Conservation (phyloP, 2,888 invertebrate species). For the Dynastes grantii region DNA sequence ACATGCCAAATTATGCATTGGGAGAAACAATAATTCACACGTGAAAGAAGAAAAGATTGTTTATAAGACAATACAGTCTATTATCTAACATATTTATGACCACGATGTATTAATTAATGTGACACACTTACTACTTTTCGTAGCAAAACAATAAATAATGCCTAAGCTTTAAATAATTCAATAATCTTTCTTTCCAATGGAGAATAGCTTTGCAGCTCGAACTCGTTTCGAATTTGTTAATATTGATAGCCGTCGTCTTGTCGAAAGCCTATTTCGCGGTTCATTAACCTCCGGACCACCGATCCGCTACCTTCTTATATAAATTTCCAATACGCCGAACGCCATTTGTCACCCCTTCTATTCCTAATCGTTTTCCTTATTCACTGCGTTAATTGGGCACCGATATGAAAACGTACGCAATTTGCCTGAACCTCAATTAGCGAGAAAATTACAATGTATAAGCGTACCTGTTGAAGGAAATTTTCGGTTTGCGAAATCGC, state of each 20-base stretch:
- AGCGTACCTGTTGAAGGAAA: no score
- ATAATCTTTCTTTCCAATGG: neutral
- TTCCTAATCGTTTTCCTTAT: conserved; percentile 29
- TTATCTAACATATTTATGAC: no score
- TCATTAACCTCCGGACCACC: conserved; percentile 30
- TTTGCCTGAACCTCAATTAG: conserved; percentile 28
- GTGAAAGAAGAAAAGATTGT: no score
- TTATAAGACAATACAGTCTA: no score
- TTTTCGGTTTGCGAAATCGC: no score
- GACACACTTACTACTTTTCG: no score
- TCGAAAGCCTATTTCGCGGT: conserved; percentile 17
- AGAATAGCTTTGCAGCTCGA: neutral
- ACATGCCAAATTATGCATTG: no score
- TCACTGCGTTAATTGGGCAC: conserved; percentile 20
- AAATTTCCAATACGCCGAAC: conserved; percentile 28
- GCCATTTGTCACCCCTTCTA: conserved; percentile 38
- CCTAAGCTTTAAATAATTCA: neutral
- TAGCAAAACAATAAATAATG: no score
- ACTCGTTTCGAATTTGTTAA: conserved; percentile 1
- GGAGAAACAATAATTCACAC: no score
- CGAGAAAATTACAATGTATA: conserved; percentile 20
- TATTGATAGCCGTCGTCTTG: conserved; percentile 11
- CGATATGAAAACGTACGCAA: conserved; percentile 16
- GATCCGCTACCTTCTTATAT: conserved; percentile 19
- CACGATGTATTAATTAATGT: no score